A percentile compares a stretch with the other conserved stretches of the same genome.
Evolutionary conservation across 2,797 vertebrate species (phyloP).

Genomic region (Oreortyx pictus): DNA sequence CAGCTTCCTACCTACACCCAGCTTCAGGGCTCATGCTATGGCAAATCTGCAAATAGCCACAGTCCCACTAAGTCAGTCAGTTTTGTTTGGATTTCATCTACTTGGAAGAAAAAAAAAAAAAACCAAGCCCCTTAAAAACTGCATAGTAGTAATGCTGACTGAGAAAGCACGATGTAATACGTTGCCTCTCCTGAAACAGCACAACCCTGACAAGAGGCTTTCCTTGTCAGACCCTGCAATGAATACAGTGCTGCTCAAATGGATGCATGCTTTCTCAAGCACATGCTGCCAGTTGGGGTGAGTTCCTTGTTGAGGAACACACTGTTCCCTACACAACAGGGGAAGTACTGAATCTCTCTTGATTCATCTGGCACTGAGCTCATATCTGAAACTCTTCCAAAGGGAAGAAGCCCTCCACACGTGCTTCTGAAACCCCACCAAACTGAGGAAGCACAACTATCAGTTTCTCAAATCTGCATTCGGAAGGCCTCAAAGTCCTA

Average conservation of each 20-base stretch:
- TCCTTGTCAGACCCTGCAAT: neutral
- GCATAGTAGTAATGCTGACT: neutral
- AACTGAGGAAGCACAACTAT: neutral
- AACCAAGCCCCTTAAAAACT: neutral
- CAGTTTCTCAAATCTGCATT: neutral
- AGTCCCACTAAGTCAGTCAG: neutral
- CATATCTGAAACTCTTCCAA: neutral
- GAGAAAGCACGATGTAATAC: neutral
- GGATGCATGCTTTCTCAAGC: fast-evolving
- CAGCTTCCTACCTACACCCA: neutral
- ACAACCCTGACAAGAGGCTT: neutral
- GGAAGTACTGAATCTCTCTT: neutral
- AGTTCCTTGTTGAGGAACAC: neutral
- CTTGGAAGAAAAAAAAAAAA: neutral
- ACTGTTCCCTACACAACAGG: neutral
- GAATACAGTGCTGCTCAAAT: neutral
- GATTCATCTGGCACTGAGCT: neutral
- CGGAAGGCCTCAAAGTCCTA: neutral
- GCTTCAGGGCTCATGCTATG: neutral
- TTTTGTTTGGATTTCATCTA: neutral
- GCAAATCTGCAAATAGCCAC: neutral
- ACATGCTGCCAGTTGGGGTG: neutral
- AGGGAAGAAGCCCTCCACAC: neutral
- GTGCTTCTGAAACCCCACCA: neutral
- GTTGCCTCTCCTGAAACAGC: fast-evolving